Evolutionary conservation across 2,797 vertebrate genomes (phyloP), one percentile per base, ranked within the genome.

Genomic region (Melanotaenia nigrans): DNA sequence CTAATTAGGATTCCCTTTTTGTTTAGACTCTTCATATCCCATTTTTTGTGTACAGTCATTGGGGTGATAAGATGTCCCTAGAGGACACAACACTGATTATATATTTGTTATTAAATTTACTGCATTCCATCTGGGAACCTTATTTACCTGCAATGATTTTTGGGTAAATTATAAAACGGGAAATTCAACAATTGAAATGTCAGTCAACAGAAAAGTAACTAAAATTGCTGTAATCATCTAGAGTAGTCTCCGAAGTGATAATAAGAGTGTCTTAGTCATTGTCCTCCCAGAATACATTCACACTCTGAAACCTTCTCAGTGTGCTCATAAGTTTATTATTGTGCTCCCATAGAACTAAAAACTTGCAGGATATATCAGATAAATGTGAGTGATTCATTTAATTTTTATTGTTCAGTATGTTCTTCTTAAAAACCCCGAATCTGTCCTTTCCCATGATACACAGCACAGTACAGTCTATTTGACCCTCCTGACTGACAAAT

Each of bases 201-300:
- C 42, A 45, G 42, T 42, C 13, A 13, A 16, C 40, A 5, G 9
- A 36, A 36, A 36, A 36, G 35, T 36, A 10, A 1, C 1, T 33
- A 8, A 6, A 6, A 33, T 33, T 33, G 32, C 32, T 38, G 11
- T 13, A 11, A 13, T 13, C 11, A 38, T 38, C 3, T 38, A 38
- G 12, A 38, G 12, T 56, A 22, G 24, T 25, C 25, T 53, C 5
- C 51, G 59, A 59, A 28, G n/a, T 28, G 36, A 59, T 10, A 49
- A 20, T 65, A 18, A 72, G n/a, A 65, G 42, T 38, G 11, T 14
- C n/a, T 18, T 45, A 54, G 33, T 56, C 47, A 10, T 51, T 51
- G 3, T 38, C 22, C 9, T 24, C 22, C 18, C 47, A 24, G 9
- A 66, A 20, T 56, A 20, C 33, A 38, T 54, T 16, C 32, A 51